Percentiles rank a stretch among this genome's conserved stretches.
These are phyloP conservation scores for Heptranchias perlo DNA, from an alignment of 2,113 vertebrate species.

Conservation along the genomic window DNA sequence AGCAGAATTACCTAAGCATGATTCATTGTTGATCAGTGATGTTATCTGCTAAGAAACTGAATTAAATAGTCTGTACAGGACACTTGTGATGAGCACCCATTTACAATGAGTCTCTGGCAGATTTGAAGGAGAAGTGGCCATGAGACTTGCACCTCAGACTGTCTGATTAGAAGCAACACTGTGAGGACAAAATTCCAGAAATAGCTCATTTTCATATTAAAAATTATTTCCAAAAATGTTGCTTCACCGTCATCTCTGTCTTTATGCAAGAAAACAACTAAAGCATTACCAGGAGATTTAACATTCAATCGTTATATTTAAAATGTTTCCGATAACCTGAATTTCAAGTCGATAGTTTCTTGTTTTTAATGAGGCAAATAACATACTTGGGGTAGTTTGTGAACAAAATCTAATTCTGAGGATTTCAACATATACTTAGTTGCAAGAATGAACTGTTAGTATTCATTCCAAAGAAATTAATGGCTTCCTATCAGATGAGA, in stretches of 20 bases:
- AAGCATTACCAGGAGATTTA: not conserved
- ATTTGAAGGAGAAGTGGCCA: not conserved
- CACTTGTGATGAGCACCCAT: not conserved
- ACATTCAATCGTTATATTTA: not conserved
- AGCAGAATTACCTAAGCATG: not conserved
- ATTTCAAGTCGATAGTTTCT: not conserved
- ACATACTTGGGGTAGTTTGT: not conserved
- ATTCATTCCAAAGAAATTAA: not conserved
- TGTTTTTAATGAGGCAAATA: not conserved
- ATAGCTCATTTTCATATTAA: not conserved
- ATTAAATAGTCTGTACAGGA: not conserved
- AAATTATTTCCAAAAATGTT: not conserved
- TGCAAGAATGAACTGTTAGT: not conserved
- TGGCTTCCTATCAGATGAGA: not conserved
- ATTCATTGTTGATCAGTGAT: not conserved
- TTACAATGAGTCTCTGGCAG: not conserved
- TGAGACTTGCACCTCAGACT: not conserved
- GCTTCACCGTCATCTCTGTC: not conserved
- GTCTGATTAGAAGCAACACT: not conserved
- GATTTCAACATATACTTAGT: not conserved
- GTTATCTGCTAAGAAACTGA: not conserved
- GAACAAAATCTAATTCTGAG: constrained; percentile 5
- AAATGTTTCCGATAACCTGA: not conserved
- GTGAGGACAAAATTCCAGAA: not conserved
- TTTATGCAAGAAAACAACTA: not conserved